Conservation (phyloP, 2,113 vertebrate species). For the Brachionichthys hirsutus region DNA sequence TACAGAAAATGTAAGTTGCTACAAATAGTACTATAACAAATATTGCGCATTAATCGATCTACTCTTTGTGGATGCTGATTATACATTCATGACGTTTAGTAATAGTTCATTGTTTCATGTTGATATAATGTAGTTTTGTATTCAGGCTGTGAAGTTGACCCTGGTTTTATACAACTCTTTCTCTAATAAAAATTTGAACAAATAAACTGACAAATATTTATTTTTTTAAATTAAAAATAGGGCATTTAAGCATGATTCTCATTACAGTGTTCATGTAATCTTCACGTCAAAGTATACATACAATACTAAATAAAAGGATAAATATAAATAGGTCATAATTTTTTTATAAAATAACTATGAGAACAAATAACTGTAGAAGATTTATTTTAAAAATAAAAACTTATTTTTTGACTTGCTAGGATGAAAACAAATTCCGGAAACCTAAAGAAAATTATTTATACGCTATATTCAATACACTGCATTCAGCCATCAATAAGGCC, state of each 20-base stretch:
- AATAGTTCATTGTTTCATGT: background rate
- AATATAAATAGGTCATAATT: too few species aligned
- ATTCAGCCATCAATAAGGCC: conserved; percentile 55
- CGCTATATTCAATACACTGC: background rate
- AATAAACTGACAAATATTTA: background rate
- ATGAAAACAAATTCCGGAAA: background rate
- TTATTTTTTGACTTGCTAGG: background rate
- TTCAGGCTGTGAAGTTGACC: background rate
- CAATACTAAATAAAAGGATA: background rate
- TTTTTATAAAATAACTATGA: background rate
- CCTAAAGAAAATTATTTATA: too few species aligned
- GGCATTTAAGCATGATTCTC: background rate
- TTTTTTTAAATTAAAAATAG: background rate
- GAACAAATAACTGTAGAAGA: background rate
- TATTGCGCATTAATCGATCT: background rate
- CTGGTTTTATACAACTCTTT: background rate
- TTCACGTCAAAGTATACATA: background rate
- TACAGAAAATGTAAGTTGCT: background rate
- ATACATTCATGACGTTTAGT: background rate
- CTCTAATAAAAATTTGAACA: conserved; percentile 7
- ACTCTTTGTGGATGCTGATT: background rate
- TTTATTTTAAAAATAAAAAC: background rate
- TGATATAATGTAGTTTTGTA: conserved; percentile 2
- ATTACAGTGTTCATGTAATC: background rate
- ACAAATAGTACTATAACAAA: background rate